Evolutionary conservation across 2,113 vertebrate species (phyloP).

Genomic region (Tachuris rubrigastra): DNA sequence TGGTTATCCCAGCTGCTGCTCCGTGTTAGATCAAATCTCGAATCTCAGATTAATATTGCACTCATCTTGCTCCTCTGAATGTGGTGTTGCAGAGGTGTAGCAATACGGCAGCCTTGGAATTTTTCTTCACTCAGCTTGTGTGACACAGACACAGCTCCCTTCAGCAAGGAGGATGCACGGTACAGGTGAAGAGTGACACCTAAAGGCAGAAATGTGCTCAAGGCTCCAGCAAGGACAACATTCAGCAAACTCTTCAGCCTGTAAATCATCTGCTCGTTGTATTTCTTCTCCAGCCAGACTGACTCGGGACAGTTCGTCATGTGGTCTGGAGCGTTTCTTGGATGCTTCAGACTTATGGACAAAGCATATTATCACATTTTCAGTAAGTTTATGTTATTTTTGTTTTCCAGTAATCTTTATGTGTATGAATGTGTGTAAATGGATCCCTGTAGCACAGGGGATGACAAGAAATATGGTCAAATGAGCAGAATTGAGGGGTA

Average conservation of each 20-base stretch:
- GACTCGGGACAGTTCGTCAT: background rate
- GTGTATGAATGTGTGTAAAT: background rate
- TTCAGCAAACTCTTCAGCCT: rapidly evolving
- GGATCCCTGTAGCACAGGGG: rapidly evolving
- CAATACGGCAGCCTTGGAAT: background rate
- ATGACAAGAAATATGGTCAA: background rate
- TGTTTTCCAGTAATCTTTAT: background rate
- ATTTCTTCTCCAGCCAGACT: background rate
- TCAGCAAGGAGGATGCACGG: rapidly evolving
- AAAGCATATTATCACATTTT: background rate
- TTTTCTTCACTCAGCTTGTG: background rate
- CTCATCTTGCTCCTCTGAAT: background rate
- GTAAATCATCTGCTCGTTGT: background rate
- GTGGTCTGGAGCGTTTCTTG: background rate
- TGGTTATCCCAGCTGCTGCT: background rate
- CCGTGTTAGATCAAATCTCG: background rate
- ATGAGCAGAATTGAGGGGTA: background rate
- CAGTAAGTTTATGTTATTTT: background rate
- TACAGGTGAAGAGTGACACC: background rate
- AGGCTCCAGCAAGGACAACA: background rate
- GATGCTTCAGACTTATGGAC: background rate
- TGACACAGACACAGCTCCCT: background rate
- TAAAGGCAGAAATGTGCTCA: slow-evolving; percentile 9
- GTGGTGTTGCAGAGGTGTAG: background rate
- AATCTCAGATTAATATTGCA: background rate